Percentiles rank a stretch among this genome's conserved stretches.
These are phyloP conservation scores for Rallus limicola DNA, from an alignment of 2,113 vertebrate genomes.

Conservation along the genomic window DNA sequence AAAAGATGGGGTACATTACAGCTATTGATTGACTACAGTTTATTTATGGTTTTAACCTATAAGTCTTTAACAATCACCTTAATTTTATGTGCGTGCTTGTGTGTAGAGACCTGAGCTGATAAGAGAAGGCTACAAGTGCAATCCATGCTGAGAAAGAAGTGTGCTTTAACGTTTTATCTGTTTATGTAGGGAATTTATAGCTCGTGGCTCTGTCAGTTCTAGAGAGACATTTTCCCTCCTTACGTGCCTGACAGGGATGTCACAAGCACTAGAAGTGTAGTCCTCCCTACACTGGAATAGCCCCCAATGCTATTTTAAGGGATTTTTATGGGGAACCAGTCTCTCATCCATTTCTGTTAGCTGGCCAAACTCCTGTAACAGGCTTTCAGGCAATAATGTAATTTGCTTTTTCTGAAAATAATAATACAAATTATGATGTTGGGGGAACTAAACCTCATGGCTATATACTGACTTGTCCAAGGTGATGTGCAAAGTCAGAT, in stretches of 20 bases:
- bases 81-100: not conserved
- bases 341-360: not conserved
- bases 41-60: constrained; percentile 35
- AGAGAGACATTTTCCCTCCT: not conserved
- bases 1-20: constrained; percentile 8
- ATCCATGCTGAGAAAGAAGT: not conserved
- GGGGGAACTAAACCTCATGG: not conserved
- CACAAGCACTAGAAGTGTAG: not conserved
- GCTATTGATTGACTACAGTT: constrained; percentile 6
- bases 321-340: not conserved
- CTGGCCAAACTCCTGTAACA: not conserved
- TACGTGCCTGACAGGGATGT: not conserved
- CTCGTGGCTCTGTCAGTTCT: not conserved
- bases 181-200: not conserved
- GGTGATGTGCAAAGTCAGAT: not conserved
- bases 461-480: not conserved
- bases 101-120: not conserved
- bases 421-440: not conserved
- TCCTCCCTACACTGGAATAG: not conserved
- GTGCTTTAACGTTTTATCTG: not conserved
- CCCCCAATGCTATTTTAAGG: not conserved
- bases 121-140: not conserved
- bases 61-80: constrained; percentile 12
- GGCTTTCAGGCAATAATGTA: not conserved
- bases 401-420: not conserved